Evolutionary conservation across 2,113 vertebrate species (phyloP), one percentile per base, ranked within the genome.

Genomic region (Australoheros scitulus): DNA sequence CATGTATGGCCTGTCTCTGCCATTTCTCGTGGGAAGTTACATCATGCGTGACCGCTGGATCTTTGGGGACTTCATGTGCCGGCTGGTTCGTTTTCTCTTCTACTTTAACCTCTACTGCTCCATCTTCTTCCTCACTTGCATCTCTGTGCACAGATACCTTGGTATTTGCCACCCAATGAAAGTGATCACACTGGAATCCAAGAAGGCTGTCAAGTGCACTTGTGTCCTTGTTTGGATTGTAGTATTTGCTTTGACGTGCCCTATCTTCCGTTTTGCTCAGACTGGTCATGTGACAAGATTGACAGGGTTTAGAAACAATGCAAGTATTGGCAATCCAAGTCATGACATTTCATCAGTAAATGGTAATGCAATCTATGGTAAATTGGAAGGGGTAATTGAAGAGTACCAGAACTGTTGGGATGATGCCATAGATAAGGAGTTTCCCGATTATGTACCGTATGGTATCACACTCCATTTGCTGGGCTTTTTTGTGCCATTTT

Each of bases 61-160:
- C 57, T 97, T 98, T 6, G 96, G 96, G 6, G 96, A 97, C 80
- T 97, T 97, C 85, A 95, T 96, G 95, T 97, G 96, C 85, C 97
- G 97, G 15, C 92, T 98, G 29, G 96, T 96, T 55, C 95, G 93
- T 18, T 97, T 98, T 0, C n/a, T 96, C 20, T 98, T 97, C 93
- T 96, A 97, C 57, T 97, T 98, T 87, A 97, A 97, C 89, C 89
- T 97, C 29, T 97, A 96, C 64, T 95, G 96, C 91, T 97, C 96
- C 89, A 97, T 97, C 84, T 94, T 97, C 86, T 98, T 98, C 91
- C 96, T 98, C 78, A 97, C 96, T 70, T 97, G 96, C 72, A 98
- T 97, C 88, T 97, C 96, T 0, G 61, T 96, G 84, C 97, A 98
- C 92, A 97, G 94, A 20, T 98, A 97, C 14, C 41, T 96, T 1